Conservation (phyloP, 2,113 vertebrate genomes). For the Probosciger aterrimus region DNA sequence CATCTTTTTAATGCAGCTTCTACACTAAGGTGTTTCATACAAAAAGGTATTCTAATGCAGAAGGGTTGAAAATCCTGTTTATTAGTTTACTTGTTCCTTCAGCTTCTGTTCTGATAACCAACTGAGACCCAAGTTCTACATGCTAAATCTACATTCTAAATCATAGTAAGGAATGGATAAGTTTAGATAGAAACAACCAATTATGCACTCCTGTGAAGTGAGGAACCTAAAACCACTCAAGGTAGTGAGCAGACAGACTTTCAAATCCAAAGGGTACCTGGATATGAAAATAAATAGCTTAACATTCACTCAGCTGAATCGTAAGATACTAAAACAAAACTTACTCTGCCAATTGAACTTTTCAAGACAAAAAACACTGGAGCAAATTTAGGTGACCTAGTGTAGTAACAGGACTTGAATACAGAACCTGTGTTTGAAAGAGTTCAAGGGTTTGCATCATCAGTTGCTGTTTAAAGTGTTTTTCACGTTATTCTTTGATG, state of each 20-base stretch:
- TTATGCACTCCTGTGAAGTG: not conserved
- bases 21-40: not conserved
- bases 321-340: not conserved
- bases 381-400: not conserved
- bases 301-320: not conserved
- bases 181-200: not conserved
- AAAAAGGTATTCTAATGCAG: not conserved
- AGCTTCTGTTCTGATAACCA: not conserved
- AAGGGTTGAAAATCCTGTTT: not conserved
- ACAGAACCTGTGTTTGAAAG: not conserved
- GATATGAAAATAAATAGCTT: not conserved
- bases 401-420: not conserved
- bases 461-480: slow-evolving; percentile 4
- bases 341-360: not conserved
- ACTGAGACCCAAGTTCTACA: not conserved
- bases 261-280: not conserved
- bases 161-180: not conserved
- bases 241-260: not conserved
- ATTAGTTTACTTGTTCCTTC: not conserved
- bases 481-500: not conserved
- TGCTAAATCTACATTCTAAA: not conserved
- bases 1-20: not conserved
- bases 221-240: not conserved
- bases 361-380: not conserved
- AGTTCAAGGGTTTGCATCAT: not conserved